Conservation (phyloP, 2,113 vertebrate genomes). For the Riparia riparia region DNA sequence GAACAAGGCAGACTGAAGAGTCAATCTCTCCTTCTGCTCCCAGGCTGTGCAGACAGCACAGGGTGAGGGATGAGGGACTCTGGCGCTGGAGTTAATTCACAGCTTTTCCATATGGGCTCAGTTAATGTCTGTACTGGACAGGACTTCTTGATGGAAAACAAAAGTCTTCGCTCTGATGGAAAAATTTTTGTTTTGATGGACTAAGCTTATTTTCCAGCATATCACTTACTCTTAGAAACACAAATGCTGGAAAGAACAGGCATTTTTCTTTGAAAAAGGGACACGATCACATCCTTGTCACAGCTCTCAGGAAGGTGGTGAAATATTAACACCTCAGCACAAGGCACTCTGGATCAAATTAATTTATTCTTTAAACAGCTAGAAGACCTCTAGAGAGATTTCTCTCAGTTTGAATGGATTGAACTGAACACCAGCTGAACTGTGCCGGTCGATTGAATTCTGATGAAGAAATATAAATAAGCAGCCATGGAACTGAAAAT, state of each 20-base stretch:
- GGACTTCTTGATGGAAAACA: not conserved
- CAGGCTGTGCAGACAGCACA: not conserved
- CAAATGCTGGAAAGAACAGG: not conserved
- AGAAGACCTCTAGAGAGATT: not conserved
- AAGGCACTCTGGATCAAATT: not conserved
- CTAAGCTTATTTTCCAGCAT: not conserved
- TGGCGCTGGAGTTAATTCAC: not conserved
- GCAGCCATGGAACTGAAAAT: not conserved
- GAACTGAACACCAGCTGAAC: not conserved
- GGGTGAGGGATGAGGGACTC: not conserved
- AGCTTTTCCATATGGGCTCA: not conserved
- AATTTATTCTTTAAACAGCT: not conserved
- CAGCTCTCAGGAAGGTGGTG: not conserved
- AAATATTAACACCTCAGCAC: not conserved
- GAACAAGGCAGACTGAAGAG: not conserved
- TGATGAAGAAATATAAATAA: conserved; percentile 21
- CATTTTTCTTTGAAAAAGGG: not conserved
- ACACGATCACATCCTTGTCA: not conserved
- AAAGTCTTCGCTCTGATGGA: not conserved
- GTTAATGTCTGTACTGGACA: not conserved
- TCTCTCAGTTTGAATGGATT: not conserved
- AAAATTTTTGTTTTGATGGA: not conserved
- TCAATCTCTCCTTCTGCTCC: not conserved
- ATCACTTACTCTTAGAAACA: not conserved
- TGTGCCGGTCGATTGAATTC: not conserved